phyloP scores from a whole-genome alignment of 2,888 invertebrate species.

The Harpagoxenus sublaevis region DNA sequence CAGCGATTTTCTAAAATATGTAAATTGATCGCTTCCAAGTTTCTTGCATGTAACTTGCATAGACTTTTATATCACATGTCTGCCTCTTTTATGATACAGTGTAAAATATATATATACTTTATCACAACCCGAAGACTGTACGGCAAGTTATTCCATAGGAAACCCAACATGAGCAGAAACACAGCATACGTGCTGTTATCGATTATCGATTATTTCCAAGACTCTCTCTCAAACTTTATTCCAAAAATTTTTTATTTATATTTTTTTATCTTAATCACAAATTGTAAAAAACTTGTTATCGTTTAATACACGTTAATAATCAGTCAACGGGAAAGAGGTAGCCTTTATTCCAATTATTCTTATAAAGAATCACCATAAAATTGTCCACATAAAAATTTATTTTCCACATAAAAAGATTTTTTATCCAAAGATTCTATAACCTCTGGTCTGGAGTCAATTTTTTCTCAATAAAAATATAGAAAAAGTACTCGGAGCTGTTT shows the following conservation, averaged over 20 bases:
- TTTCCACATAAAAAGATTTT: neutral
- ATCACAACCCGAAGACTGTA: neutral
- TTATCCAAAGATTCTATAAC: neutral
- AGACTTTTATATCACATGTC: neutral
- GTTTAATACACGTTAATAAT: neutral
- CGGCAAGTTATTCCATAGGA: neutral
- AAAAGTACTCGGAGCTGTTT: neutral
- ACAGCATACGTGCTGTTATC: neutral
- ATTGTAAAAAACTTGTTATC: neutral
- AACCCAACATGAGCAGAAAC: neutral
- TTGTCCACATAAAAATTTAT: neutral
- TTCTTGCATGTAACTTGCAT: neutral
- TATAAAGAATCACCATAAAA: neutral
- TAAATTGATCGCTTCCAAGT: neutral
- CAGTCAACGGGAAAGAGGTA: neutral
- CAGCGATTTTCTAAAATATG: neutral
- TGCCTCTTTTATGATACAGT: neutral
- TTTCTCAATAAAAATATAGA: neutral
- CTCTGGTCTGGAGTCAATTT: too few species aligned
- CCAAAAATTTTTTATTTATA: neutral
- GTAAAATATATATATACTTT: neutral
- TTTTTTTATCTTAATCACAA: neutral
- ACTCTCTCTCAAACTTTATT: neutral
- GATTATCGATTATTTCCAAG: neutral
- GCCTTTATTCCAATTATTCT: neutral